Evolutionary conservation across 2,797 vertebrate genomes (phyloP).

Genomic region (Phalloptychus januarius): DNA sequence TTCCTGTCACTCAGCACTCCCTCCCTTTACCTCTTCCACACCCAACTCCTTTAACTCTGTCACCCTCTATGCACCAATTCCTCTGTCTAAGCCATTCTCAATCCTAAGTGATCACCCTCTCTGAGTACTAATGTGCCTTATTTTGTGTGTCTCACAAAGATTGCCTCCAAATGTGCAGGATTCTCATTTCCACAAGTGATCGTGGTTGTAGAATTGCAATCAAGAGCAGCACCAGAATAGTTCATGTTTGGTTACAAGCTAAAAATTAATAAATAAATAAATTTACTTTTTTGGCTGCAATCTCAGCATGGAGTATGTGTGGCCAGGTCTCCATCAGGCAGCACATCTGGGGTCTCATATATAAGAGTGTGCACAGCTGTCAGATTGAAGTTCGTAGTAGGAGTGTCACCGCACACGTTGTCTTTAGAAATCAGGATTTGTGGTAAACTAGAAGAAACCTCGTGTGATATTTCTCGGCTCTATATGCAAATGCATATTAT

Average conservation of each 20-base stretch:
- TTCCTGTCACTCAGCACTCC: conserved; percentile 55
- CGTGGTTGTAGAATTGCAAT: conserved; percentile 29
- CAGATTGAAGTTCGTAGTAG: too few species aligned
- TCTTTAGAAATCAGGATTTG: too few species aligned
- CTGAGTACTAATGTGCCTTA: conserved; percentile 43
- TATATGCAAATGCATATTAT: too few species aligned
- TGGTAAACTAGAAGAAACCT: too few species aligned
- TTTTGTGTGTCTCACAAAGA: conserved; percentile 48
- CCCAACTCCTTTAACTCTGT: conserved; percentile 47
- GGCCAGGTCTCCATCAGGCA: too few species aligned
- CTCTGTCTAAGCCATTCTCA: conserved; percentile 52
- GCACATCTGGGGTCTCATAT: too few species aligned
- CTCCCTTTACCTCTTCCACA: conserved; percentile 47
- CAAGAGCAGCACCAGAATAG: conserved; percentile 12
- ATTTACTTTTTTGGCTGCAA: too few species aligned
- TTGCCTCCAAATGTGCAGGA: conserved; percentile 56
- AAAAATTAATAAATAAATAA: too few species aligned
- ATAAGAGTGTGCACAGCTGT: too few species aligned
- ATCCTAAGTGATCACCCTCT: conserved; percentile 22
- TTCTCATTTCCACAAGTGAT: conserved; percentile 54
- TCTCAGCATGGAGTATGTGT: too few species aligned
- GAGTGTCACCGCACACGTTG: too few species aligned
- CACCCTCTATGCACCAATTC: conserved; percentile 57
- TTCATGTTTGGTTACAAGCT: conserved; percentile 35
- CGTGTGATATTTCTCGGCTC: too few species aligned